Conservation (phyloP, 2,888 invertebrate genomes). For the Conistra vaccinii region DNA sequence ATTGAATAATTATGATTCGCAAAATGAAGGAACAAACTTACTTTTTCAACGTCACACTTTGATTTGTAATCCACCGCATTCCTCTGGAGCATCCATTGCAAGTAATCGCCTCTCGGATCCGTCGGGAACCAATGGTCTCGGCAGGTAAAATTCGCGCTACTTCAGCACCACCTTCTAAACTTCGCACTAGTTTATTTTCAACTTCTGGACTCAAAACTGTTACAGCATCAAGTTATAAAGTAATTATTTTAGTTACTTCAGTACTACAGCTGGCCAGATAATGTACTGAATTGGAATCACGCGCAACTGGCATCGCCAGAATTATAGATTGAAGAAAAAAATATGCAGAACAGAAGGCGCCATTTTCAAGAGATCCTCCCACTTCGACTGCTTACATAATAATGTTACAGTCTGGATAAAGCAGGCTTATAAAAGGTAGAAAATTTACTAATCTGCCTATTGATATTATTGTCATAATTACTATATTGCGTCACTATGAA, state of each 20-base stretch:
- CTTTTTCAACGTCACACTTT: neutral
- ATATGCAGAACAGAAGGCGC: neutral
- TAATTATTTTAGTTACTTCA: neutral
- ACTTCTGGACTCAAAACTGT: neutral
- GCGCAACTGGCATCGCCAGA: neutral
- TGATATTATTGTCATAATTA: neutral
- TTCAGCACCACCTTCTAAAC: neutral
- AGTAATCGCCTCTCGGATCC: neutral
- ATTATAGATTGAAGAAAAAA: neutral
- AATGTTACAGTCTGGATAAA: slow-evolving; percentile 4
- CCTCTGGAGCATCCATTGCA: neutral
- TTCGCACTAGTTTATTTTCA: neutral
- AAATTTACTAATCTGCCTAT: neutral
- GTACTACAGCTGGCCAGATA: neutral
- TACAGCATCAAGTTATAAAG: no score
- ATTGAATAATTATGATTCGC: neutral
- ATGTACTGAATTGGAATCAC: neutral
- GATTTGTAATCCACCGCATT: neutral
- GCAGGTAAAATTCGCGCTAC: neutral
- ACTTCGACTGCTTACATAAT: neutral
- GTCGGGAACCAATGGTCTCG: neutral
- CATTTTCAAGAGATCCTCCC: slow-evolving; percentile 3
- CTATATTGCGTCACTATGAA: no score
- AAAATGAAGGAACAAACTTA: slow-evolving; percentile 8
- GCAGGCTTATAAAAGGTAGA: slow-evolving; percentile 2